phyloP scores from a whole-genome alignment of 2,113 vertebrate species.

The Diadophis punctatus region DNA sequence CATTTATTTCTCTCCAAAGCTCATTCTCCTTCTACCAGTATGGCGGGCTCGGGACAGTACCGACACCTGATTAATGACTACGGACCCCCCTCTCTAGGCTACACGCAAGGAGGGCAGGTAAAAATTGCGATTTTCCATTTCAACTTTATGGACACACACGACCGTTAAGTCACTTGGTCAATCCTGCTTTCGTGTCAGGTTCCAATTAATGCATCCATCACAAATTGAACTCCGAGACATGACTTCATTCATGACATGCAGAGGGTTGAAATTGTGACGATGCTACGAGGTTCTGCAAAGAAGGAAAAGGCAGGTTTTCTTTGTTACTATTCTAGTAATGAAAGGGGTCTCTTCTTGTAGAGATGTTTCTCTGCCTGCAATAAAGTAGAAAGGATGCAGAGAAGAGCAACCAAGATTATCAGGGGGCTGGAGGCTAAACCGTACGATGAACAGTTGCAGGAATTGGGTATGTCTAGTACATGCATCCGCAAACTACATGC shows the following conservation, averaged over 20 bases:
- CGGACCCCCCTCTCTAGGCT: conserved; percentile 92
- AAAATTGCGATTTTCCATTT: background rate
- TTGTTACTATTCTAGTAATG: no score
- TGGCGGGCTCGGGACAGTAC: conserved; percentile 87
- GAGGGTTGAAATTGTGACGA: background rate
- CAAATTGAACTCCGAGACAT: no score
- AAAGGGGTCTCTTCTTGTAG: no score
- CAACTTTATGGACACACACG: background rate
- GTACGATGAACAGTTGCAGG: no score
- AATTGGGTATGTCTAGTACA: no score
- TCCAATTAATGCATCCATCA: no score
- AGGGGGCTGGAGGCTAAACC: no score
- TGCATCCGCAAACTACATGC: no score
- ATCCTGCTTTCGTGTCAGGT: background rate
- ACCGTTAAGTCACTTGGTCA: background rate
- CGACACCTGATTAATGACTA: conserved; percentile 94
- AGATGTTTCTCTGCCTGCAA: background rate
- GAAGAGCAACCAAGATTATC: no score
- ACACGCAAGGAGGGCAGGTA: conserved; percentile 81
- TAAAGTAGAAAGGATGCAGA: no score
- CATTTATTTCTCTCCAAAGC: conserved; percentile 62
- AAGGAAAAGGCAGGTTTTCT: background rate
- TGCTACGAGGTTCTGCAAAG: background rate
- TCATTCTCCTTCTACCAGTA: conserved; percentile 86
- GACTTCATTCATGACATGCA: fast-evolving